Base-by-base conservation (phyloP, 1,140 invertebrate species). In the Megathymus violae region DNA sequence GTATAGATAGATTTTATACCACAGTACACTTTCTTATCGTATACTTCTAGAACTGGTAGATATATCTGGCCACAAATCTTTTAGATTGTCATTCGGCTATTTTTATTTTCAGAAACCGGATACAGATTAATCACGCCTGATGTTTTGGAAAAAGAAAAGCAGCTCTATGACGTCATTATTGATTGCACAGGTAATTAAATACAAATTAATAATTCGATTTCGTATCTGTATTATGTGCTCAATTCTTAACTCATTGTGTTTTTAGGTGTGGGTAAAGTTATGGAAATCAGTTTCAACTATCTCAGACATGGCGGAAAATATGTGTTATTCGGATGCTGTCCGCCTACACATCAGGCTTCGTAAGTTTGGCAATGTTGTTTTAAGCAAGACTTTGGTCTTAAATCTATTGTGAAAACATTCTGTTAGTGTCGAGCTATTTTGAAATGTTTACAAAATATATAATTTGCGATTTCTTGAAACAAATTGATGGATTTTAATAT, bases 111-210 rank as follows among this genome's bases (percentile, higher is more conserved):
- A 95, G 94, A 92, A 50, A 90, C 93, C 4, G 93, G 92, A 13
- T 95, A 91, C 73, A 82, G 93, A 5, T 77, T 92, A 0, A 70
- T 92, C 7, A 91, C 85, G 16, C 94, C 94, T 0, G 81, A 91
- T n/a, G 88, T 94, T 15, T 65, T 95, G 31, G 88, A 92, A 16
- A 68, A 80, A 9, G 88, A 89, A 5, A 85, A 91, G 31, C 66
- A 82, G 9, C 71, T 82, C 0, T 94, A 93, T 68, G 94, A 95
- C 71, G 78, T 95, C 2, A 92, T 93, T 5, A 86, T 95, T 1
- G 95, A 95, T 67, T 95, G 94, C 63, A 95, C 94, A 77, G 95
- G 95, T 90, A 76, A 71, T 22, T n/a, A n/a, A n/a, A n/a, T n/a
- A n/a, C n/a, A n/a, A n/a, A n/a, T n/a, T n/a, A n/a, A n/a, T n/a